Evolutionary conservation across 2,888 invertebrate species (phyloP), one percentile per base, ranked within the genome.

Genomic region (Hyposoter didymator): DNA sequence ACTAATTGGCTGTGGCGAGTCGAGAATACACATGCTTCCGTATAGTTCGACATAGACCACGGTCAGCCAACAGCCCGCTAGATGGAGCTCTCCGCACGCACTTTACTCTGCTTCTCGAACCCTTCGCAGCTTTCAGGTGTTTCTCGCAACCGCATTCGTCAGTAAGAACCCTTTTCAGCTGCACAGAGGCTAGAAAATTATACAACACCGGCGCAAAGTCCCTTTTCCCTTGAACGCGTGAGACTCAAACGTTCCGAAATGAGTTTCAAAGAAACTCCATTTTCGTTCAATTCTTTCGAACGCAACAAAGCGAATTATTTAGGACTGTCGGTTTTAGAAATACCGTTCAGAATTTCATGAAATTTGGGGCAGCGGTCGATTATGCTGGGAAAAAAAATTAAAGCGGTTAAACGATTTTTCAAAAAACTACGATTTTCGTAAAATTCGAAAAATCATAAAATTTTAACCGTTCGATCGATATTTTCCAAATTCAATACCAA

Each of bases 1-100:
- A 79, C 90, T 93, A 93, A 93, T 93, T 92, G 92, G 92, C 91
- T 91, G 92, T 86, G 91, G 91, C 89, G 88, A 90, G 89, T 88
- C 82, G 85, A 88, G 87, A 88, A 89, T 87, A 87, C 89, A 87
- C 87, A 75, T 85, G 83, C 78, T 75, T 64, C 35, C 32, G 45
- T 62, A 73, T 43, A 67, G 52, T 75, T 70, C 64, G n/a, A 32
- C 45, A 59, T 19, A 45, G 66, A 76, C 62, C 67, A 47, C 22
- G 62, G 52, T 39, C 83, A 35, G 45, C 79, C 47, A 19, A 52
- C 45, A 62, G 55, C 62, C 49, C 43, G 78, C 52, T 45, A 74
- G 72, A 75, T 70, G 82, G 64, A 86, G 80, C 82, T 75, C 78
- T 47, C 72, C 59, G 45, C 69, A 66, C 67, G 70, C 67, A 78